Evolutionary conservation across 2,888 invertebrate species (phyloP).

Genomic region (Andricus quercusramuli): DNA sequence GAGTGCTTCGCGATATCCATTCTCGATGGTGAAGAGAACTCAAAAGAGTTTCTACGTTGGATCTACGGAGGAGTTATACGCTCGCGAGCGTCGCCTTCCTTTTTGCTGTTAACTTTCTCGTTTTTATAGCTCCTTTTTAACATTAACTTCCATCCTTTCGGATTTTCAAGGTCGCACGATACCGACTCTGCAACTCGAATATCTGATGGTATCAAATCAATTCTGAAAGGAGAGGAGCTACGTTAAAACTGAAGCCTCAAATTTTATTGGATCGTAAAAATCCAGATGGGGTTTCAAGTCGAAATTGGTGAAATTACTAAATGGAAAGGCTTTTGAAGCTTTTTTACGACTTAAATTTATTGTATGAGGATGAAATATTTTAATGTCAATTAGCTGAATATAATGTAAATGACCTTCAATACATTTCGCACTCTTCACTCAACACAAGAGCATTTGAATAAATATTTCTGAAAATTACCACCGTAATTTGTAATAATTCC

Average conservation of each 20-base stretch:
- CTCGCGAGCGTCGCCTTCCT: background rate
- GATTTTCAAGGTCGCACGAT: slow-evolving; percentile 23
- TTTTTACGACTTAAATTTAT: too few species aligned
- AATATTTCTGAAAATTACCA: background rate
- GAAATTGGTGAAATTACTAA: background rate
- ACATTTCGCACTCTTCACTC: background rate
- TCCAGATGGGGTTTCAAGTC: background rate
- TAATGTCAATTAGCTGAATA: background rate
- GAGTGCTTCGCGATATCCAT: slow-evolving; percentile 59
- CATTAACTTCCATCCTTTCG: slow-evolving; percentile 25
- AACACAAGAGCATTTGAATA: too few species aligned
- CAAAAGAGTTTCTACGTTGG: slow-evolving; percentile 43
- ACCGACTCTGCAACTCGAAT: background rate
- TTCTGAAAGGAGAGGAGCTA: background rate
- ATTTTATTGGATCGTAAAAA: slow-evolving; percentile 27
- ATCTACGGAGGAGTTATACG: slow-evolving; percentile 3
- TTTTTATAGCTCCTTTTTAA: slow-evolving; percentile 30
- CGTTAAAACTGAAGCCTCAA: slow-evolving; percentile 16
- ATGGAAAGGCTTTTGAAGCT: background rate
- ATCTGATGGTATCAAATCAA: slow-evolving; percentile 14
- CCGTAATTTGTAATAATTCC: background rate
- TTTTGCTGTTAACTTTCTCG: slow-evolving; percentile 25
- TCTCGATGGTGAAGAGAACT: slow-evolving; percentile 52
- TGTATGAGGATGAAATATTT: background rate
- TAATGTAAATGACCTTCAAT: background rate